Evolutionary conservation across 2,888 invertebrate species (phyloP).

Genomic region (Xylota segnis): DNA sequence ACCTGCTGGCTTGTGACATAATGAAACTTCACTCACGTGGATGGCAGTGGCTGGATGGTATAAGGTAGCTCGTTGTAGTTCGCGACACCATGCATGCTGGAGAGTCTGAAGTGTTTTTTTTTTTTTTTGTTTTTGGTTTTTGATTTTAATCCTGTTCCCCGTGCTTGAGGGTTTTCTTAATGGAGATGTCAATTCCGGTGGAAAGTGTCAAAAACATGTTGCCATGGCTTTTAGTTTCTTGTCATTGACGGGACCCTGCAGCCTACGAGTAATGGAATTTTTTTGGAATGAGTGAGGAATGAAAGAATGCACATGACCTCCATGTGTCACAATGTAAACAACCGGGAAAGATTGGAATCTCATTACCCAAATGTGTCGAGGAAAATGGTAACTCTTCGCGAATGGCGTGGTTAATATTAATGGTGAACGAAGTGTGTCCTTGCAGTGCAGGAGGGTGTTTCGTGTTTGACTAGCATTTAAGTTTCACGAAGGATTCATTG

Average conservation of each 20-base stretch:
- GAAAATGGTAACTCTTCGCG: background rate
- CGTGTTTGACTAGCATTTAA: background rate
- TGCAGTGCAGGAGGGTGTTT: background rate
- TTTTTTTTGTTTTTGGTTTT: too few relatives aligned
- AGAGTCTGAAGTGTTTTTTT: constrained; percentile 6
- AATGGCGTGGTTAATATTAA: constrained; percentile 4
- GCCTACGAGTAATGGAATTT: constrained; percentile 13
- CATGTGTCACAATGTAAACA: background rate
- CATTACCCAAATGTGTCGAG: background rate
- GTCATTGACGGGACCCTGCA: background rate
- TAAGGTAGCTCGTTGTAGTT: background rate
- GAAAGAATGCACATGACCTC: constrained; percentile 1
- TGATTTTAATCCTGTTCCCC: constrained; percentile 15
- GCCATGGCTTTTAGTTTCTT: background rate
- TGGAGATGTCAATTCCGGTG: constrained; percentile 38
- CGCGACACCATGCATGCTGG: background rate
- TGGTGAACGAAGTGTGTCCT: background rate
- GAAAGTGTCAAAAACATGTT: constrained; percentile 20
- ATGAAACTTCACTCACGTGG: constrained; percentile 49
- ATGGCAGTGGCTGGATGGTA: constrained; percentile 11
- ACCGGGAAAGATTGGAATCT: constrained; percentile 8
- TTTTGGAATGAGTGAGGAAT: background rate
- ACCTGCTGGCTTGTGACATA: constrained; percentile 18
- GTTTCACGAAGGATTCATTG: background rate
- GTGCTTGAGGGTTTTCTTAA: constrained; percentile 13